Base-by-base conservation (phyloP, 2,888 invertebrate species). In the Rhyacophila evoluta region DNA sequence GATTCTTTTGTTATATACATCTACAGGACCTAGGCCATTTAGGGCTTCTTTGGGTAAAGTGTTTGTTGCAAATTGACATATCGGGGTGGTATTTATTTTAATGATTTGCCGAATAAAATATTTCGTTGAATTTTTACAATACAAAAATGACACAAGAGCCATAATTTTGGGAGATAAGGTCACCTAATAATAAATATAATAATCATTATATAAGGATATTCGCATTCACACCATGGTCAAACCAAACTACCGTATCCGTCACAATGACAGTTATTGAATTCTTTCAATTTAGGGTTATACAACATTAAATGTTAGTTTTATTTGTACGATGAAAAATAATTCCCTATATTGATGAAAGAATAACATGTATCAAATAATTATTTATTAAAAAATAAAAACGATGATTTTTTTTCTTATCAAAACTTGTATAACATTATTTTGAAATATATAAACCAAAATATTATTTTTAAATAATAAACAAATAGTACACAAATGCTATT, bases 1-100 rank as follows among this genome's bases (percentile, higher is more conserved):
- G 33, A 95, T 90, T 86, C 91, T 93, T 72, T 89, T 85, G 28
- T 90, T 86, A 82, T 94, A 90, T 36, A 89, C 84, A 75, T 88
- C 84, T 84, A 91, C 84, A n/a, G 94, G 94, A 36, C 88, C 88
- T 12, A 25, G 36, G 3, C 55, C 19, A 27, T 25, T 33, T 27
- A 69, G 36, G 27, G 4, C 11, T 55, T 27, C 12, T 41, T 72
- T 76, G 29, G 27, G 25, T n/a, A 11, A 29, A 5, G 27, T 33
- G n/a, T 36, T 33, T 5, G 72, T 76, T 76, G 36, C 72, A 12
- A 71, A 72, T 39, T 70, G 15, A n/a, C 70, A 37, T 72, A 72
- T 27, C 12, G 25, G 25, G 10, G 37, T 37, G 19, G 36, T 10
- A 39, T 27, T 15, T 15, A 38, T 77, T 72, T 77, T 77, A 3